These are phyloP conservation scores for Paracanthobrama guichenoti DNA, from an alignment of 2,113 vertebrate species.

Conservation along the genomic window DNA sequence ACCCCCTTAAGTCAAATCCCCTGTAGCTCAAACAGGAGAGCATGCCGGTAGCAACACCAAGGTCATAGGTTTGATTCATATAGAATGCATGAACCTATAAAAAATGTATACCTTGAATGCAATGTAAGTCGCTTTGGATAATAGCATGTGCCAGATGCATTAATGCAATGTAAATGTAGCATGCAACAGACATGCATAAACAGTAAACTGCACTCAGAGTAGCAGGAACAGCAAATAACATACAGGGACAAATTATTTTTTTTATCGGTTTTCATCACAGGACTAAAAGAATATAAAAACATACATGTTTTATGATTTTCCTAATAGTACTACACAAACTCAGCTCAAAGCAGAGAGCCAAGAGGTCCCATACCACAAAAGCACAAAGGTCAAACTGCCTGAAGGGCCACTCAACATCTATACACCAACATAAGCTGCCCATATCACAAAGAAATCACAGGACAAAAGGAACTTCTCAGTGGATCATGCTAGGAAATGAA, in stretches of 20 bases:
- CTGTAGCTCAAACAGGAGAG: conserved; percentile 13
- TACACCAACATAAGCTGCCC: neutral
- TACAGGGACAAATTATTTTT: neutral
- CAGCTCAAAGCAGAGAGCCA: conserved; percentile 1
- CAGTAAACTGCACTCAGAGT: neutral
- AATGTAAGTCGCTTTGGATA: neutral
- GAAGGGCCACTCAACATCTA: conserved; percentile 44
- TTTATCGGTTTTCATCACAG: neutral
- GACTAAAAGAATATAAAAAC: conserved; percentile 13
- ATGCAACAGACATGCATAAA: neutral
- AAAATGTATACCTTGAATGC: neutral
- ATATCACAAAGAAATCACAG: neutral
- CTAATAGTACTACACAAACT: neutral
- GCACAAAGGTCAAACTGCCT: conserved; percentile 30
- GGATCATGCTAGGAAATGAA: neutral
- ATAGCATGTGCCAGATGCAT: neutral
- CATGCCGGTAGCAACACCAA: neutral
- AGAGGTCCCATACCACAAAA: conserved; percentile 5
- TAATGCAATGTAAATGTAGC: conserved; percentile 20
- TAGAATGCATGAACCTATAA: conserved; percentile 23
- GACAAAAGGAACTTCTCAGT: neutral
- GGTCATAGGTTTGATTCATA: conserved; percentile 14
- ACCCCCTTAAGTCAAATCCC: conserved; percentile 28
- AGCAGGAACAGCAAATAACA: neutral
- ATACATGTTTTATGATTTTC: conserved; percentile 36